Base-by-base conservation (phyloP, 2,888 invertebrate species). In the Trichacis sp. region DNA sequence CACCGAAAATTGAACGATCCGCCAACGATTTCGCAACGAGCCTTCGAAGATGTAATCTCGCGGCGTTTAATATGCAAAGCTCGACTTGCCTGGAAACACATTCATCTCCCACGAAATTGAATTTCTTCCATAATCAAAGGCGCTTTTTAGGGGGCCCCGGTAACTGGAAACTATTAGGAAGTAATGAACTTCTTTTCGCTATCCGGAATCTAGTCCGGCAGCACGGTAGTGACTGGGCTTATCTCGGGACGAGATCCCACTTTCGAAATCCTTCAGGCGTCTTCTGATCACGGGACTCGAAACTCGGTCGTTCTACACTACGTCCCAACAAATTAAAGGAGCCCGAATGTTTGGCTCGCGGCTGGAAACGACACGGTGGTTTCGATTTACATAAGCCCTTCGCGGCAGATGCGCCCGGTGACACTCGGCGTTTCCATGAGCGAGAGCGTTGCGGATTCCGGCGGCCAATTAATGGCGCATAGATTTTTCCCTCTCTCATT, bases 141-240 rank as follows among this genome's bases (percentile, higher is more conserved):
- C 18, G 38, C 60, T 52, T 51, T 60, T 67, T 69, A n/a, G n/a
- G n/a, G n/a, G 66, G 33, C 11, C n/a, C 67, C 49, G 57, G 70
- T 69, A 71, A 75, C 73, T 68, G 60, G 61, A 67, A 77, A 77
- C 78, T 77, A 81, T 83, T 82, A 80, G 75, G 72, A 71, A 71
- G 74, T 78, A 80, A 80, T 78, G 78, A 79, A 77, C 71, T 73
- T 73, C 75, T 73, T 72, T 54, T 56, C 72, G 68, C 66, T 69
- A 69, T 70, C 68, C 67, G 69, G 69, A 73, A 73, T 78, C 72
- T 76, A 72, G 64, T 59, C 73, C 71, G 64, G 72, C 73, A 76
- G 74, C 74, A 76, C 79, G 72, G 80, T 80, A 77, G 80, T 77
- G 24, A 8, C 24, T 8, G 24, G 3, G 4, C 52, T 52, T 45